Evolutionary conservation across 2,113 vertebrate species (phyloP), one percentile per base, ranked within the genome.

Genomic region (Neolamprologus variostigma): DNA sequence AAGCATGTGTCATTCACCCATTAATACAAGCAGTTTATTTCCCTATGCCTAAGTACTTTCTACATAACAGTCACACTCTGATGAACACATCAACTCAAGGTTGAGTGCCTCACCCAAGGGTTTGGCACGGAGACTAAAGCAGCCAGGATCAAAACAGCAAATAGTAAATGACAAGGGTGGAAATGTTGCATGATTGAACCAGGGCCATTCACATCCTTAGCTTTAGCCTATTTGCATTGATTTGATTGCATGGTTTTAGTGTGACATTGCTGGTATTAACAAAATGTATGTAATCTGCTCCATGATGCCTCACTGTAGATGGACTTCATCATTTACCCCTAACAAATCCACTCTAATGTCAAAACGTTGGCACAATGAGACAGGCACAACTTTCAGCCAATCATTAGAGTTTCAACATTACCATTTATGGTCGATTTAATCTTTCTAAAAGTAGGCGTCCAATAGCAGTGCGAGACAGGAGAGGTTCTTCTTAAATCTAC

Each of bases 351-450:
- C 71, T 12, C 26, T 13, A 19, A 31, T 13, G 3, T 2, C 40
- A 78, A 45, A 45, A 73, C 2, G 42, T 78, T 31, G 9, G 9
- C 45, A 12, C 71, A 78, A n/a, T 78, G 0, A 50, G 26, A 78
- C 10, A n/a, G 45, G 45, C 26, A 51, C 47, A 13, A 78, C 28
- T 19, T n/a, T 87, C 28, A 76, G 51, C 93, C 87, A 95, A 95
- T 91, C 81, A 78, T n/a, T 10, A 26, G 5, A 23, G 33, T 28
- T 19, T 6, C 33, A 54, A 71, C 9, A 3, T 81, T 6, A 54
- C 95, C 96, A 89, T 95, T 63, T 96, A 94, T 89, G 95, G 96
- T 92, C n/a, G 40, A 68, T 63, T 87, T 37, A 26, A 21, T 9
- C 33, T 8, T 53, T 76, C 88, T 73, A 88, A 91, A 91, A 85